phyloP scores from a whole-genome alignment of 2,888 invertebrate genomes.

The Microplitis deprimator region DNA sequence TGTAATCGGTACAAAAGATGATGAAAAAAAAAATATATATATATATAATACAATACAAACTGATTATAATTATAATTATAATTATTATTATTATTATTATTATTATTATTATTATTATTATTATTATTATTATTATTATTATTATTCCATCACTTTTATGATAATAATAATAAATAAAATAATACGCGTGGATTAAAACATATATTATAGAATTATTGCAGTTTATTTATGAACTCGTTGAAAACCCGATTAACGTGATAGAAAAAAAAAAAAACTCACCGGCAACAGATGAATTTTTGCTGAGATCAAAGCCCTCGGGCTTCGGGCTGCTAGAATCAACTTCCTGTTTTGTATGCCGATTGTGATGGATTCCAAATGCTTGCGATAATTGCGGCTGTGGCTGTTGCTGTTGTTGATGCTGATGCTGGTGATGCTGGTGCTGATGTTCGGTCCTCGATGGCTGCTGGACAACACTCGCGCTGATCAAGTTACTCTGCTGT shows the following conservation, averaged over 20 bases:
- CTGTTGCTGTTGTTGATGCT: conserved; percentile 62
- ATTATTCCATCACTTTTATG: not conserved
- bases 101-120: not conserved
- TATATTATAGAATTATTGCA: not conserved
- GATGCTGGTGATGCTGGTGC: conserved; percentile 65
- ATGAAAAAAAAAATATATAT: not conserved
- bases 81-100: no score
- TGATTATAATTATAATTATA: not conserved
- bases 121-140: not conserved
- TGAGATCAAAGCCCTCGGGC: conserved; percentile 77
- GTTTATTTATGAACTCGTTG: not conserved
- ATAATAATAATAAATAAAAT: not conserved
- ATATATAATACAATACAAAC: not conserved
- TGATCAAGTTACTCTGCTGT: conserved; percentile 17
- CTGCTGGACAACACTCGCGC: conserved; percentile 42
- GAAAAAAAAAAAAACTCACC: conserved; percentile 72
- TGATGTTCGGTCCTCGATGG: conserved; percentile 59
- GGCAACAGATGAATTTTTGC: conserved; percentile 77
- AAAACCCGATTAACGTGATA: not conserved
- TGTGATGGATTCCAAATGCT: conserved; percentile 52
- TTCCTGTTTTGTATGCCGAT: conserved; percentile 68
- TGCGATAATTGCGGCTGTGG: conserved; percentile 72
- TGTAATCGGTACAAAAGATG: not conserved
- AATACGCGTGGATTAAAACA: not conserved
- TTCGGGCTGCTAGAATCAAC: conserved; percentile 73